phyloP scores from a whole-genome alignment of 37 sponge, comb jelly and placozoan species.

The Agelas oroides region DNA sequence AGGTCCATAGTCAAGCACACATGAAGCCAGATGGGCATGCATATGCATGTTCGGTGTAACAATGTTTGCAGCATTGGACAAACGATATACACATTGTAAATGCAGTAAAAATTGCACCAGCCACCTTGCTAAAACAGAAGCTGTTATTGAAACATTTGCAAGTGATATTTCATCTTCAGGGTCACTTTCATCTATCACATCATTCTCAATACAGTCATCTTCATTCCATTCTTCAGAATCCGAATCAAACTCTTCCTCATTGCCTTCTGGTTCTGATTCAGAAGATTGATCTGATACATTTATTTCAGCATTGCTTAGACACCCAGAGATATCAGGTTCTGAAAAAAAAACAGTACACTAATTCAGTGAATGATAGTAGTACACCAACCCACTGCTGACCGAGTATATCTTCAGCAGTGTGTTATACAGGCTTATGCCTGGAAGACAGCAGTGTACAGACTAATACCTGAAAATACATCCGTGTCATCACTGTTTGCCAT shows the following conservation, averaged over 20 bases:
- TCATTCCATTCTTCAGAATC: slow-evolving; percentile 10
- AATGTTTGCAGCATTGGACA: not conserved
- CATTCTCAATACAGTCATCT: not conserved
- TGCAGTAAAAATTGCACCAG: not conserved
- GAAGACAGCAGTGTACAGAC: too few species aligned
- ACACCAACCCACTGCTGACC: too few species aligned
- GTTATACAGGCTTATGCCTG: too few species aligned
- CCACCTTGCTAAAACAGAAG: not conserved
- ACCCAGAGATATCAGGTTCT: not conserved
- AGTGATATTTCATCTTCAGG: not conserved
- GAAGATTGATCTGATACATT: not conserved
- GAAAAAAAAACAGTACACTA: not conserved
- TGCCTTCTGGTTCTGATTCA: not conserved
- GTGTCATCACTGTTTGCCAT: too few species aligned
- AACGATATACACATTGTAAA: not conserved
- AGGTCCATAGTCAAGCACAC: not conserved
- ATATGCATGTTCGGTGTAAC: slow-evolving; percentile 9
- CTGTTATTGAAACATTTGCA: not conserved
- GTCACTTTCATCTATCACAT: not conserved
- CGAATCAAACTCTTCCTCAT: not conserved
- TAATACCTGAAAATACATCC: too few species aligned
- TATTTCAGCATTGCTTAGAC: not conserved
- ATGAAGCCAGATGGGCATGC: not conserved
- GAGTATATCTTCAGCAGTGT: too few species aligned
- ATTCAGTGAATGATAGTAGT: not conserved